A percentile compares a stretch with the other conserved stretches of the same genome.
These are phyloP conservation scores for Diprion similis DNA, from an alignment of 1,140 invertebrate species.

Conservation along the genomic window DNA sequence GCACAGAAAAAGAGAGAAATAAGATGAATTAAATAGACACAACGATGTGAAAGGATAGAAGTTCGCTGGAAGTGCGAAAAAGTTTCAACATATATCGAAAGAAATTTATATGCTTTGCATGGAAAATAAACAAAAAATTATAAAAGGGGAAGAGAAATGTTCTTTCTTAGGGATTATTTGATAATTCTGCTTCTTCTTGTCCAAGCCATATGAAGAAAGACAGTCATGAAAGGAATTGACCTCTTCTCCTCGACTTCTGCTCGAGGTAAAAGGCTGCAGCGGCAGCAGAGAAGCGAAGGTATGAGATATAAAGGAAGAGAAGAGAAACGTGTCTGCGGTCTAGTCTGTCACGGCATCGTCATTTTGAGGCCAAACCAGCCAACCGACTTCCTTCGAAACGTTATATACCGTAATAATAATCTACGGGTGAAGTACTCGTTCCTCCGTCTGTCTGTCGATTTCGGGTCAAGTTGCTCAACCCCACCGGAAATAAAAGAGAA, in stretches of 20 bases:
- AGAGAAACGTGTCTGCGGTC: constrained; percentile 2
- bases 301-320: background rate
- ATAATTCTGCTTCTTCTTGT: background rate
- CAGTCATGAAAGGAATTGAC: background rate
- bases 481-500: background rate
- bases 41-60: background rate
- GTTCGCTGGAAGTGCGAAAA: background rate
- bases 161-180: too few relatives aligned
- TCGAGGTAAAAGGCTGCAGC: background rate
- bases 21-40: background rate
- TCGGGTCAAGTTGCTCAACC: background rate
- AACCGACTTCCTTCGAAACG: background rate
- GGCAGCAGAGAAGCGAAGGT: background rate
- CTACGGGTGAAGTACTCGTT: background rate
- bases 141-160: too few relatives aligned
- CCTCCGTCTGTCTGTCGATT: background rate
- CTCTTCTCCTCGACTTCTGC: background rate
- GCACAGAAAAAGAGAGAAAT: background rate
- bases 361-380: constrained; percentile 2
- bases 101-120: background rate
- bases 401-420: constrained; percentile 1
- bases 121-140: too few relatives aligned
- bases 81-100: background rate
- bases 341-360: constrained; percentile 4
- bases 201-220: background rate